Conservation (phyloP, 2,888 invertebrate species). For the Epirrita christyi region DNA sequence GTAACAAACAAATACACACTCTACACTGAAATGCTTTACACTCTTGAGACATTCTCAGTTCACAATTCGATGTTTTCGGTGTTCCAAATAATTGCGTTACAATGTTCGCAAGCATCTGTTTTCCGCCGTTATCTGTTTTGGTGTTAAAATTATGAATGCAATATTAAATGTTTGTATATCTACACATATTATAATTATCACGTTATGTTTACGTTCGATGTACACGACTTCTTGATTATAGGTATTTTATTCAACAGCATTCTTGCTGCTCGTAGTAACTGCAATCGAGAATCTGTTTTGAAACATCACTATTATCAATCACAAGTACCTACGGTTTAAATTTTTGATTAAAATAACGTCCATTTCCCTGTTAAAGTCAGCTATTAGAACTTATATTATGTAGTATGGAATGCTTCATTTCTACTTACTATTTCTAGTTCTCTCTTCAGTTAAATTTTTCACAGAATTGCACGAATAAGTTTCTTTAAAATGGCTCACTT, state of each 20-base stretch:
- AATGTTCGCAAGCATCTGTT: slow-evolving; percentile 53
- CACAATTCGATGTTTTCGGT: slow-evolving; percentile 64
- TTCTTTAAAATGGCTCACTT: slow-evolving; percentile 85
- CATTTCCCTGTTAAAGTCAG: slow-evolving; percentile 85
- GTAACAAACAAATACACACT: slow-evolving; percentile 69
- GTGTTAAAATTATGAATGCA: slow-evolving; percentile 53
- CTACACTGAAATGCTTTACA: slow-evolving; percentile 68
- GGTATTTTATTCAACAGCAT: slow-evolving; percentile 46
- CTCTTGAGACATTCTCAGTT: slow-evolving; percentile 50
- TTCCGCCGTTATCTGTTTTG: slow-evolving; percentile 44
- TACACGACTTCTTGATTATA: slow-evolving; percentile 57
- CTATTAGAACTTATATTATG: slow-evolving; percentile 78
- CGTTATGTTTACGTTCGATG: slow-evolving; percentile 61
- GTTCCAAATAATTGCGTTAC: slow-evolving; percentile 46
- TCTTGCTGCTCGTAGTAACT: slow-evolving; percentile 55
- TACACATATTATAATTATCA: slow-evolving; percentile 53
- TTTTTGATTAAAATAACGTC: slow-evolving; percentile 69
- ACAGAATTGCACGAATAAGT: slow-evolving; percentile 81
- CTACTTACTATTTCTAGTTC: slow-evolving; percentile 80
- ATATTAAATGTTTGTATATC: slow-evolving; percentile 41
- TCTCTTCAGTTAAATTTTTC: slow-evolving; percentile 81
- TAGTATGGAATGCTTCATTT: slow-evolving; percentile 84
- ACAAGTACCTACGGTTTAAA: slow-evolving; percentile 58
- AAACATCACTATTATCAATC: slow-evolving; percentile 47
- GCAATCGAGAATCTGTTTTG: slow-evolving; percentile 58